Conservation (phyloP, 2,888 invertebrate genomes). For the Polydrusus cervinus region DNA sequence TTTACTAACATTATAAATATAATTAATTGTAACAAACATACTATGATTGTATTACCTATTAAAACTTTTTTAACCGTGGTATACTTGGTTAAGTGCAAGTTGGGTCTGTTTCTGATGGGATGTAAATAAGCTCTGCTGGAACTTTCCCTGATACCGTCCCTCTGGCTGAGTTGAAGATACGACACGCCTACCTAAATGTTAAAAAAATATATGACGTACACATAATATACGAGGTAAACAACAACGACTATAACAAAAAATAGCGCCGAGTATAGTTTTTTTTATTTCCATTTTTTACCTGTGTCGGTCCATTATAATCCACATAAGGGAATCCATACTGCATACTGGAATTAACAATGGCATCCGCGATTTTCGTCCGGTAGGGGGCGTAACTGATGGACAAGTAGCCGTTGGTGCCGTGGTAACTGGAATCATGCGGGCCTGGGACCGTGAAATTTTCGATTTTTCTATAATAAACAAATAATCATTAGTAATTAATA, state of each 20-base stretch:
- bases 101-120: constrained; percentile 70
- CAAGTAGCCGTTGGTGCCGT: constrained; percentile 75
- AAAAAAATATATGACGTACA: too few species aligned
- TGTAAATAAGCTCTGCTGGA: constrained; percentile 74
- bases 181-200: constrained; percentile 72
- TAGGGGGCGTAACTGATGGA: constrained; percentile 75
- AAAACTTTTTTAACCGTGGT: constrained; percentile 72
- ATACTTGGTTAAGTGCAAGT: constrained; percentile 73
- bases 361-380: constrained; percentile 75
- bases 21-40: too few species aligned
- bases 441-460: constrained; percentile 90
- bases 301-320: constrained; percentile 79
- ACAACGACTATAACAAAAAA: too few species aligned
- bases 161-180: constrained; percentile 73
- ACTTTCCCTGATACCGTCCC: constrained; percentile 72
- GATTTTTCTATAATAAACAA: constrained; percentile 75
- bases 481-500: background rate
- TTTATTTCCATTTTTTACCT: constrained; percentile 61
- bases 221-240: too few species aligned
- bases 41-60: too few species aligned
- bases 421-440: constrained; percentile 72
- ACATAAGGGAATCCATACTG: constrained; percentile 78
- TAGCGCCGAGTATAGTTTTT: too few species aligned
- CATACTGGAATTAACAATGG: constrained; percentile 78
- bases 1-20: too few species aligned